Evolutionary conservation across 2,797 vertebrate species (phyloP).

Genomic region (Darevskia nairensis): DNA sequence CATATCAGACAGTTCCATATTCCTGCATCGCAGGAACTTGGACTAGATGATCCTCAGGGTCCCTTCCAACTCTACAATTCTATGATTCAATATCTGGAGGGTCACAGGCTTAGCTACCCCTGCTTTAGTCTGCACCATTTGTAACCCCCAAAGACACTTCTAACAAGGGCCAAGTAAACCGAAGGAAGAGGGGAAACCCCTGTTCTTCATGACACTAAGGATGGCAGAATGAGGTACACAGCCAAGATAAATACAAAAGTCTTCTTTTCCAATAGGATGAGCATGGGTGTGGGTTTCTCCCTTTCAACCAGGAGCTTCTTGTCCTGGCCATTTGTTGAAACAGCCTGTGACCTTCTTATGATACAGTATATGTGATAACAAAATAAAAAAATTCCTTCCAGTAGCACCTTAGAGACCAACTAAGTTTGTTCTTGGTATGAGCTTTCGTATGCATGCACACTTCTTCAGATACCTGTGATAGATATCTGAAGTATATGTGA

Average conservation of each 20-base stretch:
- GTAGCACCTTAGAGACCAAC: too few relatives aligned
- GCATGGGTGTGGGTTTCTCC: background rate
- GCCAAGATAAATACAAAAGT: background rate
- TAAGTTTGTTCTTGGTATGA: too few relatives aligned
- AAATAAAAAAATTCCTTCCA: too few relatives aligned
- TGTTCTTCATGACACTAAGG: background rate
- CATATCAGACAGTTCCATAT: too few relatives aligned
- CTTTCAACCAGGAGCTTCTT: background rate
- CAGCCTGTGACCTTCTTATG: background rate
- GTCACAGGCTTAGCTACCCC: background rate
- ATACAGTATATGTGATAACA: too few relatives aligned
- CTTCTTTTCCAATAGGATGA: background rate
- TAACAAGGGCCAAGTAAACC: background rate
- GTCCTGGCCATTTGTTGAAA: background rate
- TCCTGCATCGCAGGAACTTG: too few relatives aligned
- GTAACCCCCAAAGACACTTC: background rate
- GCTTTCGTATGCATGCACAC: too few relatives aligned
- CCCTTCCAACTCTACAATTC: too few relatives aligned
- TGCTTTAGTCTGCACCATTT: background rate
- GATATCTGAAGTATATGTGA: too few relatives aligned
- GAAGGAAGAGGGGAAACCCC: too few relatives aligned
- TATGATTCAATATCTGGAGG: background rate
- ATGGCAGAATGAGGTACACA: background rate
- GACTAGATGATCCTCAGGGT: too few relatives aligned
- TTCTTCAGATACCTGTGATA: too few relatives aligned